Evolutionary conservation across 1,140 invertebrate species (phyloP).

Genomic region (Brachionus koreanus): DNA sequence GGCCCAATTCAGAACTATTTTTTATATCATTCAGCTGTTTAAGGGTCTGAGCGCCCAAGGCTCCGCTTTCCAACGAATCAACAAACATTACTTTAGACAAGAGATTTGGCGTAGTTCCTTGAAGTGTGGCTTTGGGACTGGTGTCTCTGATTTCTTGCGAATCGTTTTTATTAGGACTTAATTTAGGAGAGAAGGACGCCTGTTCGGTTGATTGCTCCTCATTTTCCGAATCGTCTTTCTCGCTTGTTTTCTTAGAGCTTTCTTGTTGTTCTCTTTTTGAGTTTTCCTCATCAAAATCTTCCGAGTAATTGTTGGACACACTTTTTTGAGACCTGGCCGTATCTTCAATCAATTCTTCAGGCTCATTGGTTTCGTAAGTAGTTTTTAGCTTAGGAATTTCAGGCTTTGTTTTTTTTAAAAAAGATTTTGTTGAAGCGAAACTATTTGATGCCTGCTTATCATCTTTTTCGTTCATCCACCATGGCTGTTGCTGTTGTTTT

Average conservation of each 20-base stretch:
- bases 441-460: neutral
- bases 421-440: conserved; percentile 10
- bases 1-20: neutral
- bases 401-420: neutral
- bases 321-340: neutral
- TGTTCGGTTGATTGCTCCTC: conserved; percentile 1
- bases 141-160: neutral
- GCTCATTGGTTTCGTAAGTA: neutral
- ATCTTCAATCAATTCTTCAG: neutral
- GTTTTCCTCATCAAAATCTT: neutral
- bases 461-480: conserved; percentile 27
- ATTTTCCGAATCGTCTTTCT: neutral
- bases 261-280: too few relatives aligned
- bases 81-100: conserved; percentile 32
- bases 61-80: neutral
- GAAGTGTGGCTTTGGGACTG: neutral
- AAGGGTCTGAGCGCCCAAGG: neutral
- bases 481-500: neutral
- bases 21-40: neutral
- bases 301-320: neutral
- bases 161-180: neutral
- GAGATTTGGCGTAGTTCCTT: neutral
- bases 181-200: neutral
- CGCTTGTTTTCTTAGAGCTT: neutral
- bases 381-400: neutral